Conservation (phyloP, 2,113 vertebrate genomes). For the Calyptommatus sinebrachiatus region DNA sequence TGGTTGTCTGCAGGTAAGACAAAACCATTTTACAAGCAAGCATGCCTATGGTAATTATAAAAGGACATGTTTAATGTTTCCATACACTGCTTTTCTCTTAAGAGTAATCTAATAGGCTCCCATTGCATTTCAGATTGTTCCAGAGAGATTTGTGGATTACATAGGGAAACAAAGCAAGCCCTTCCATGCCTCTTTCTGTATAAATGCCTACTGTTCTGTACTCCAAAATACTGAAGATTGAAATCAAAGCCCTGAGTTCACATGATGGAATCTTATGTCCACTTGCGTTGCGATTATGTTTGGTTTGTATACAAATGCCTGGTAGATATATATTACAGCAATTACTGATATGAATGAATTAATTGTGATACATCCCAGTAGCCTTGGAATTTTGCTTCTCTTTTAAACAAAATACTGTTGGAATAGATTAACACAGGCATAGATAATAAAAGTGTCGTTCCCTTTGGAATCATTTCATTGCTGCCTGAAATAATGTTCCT, state of each 20-base stretch:
- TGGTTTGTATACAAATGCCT: conserved; percentile 23
- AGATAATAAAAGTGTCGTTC: conserved; percentile 6
- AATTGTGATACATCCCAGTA: conserved; percentile 21
- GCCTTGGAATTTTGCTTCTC: conserved; percentile 10
- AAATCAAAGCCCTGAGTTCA: conserved; percentile 3
- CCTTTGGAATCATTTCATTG: not conserved
- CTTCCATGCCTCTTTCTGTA: not conserved
- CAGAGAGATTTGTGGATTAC: not conserved
- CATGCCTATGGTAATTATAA: conserved; percentile 4
- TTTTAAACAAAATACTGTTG: not conserved
- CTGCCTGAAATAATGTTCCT: conserved; percentile 17
- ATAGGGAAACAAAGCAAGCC: conserved; percentile 14
- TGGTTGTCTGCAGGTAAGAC: not conserved
- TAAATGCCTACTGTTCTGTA: conserved; percentile 12
- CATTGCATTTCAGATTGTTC: conserved; percentile 13
- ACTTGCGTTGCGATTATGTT: conserved; percentile 25
- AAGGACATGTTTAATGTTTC: conserved; percentile 12
- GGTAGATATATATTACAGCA: conserved; percentile 16
- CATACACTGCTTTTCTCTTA: conserved; percentile 1
- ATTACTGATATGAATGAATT: conserved; percentile 17
- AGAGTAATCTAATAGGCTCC: conserved; percentile 19
- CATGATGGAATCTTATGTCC: conserved; percentile 5
- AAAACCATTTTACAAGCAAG: conserved; percentile 20
- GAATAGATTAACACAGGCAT: conserved; percentile 15
- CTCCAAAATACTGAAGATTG: conserved; percentile 9